These are phyloP conservation scores for Erithacus rubecula DNA, from an alignment of 2,797 vertebrate genomes.

Conservation along the genomic window DNA sequence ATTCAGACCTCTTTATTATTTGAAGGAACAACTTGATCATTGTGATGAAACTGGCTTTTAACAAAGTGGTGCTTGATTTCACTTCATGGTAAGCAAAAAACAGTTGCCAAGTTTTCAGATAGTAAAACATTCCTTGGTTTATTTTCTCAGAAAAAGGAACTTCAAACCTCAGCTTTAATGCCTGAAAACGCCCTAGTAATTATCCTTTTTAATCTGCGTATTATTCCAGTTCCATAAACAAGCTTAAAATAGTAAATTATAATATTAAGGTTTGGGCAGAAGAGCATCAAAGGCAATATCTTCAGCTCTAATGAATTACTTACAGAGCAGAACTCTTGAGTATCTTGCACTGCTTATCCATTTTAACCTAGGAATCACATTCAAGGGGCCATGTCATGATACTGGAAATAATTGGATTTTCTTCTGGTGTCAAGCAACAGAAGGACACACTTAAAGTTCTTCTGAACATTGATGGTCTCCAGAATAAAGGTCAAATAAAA, in stretches of 20 bases:
- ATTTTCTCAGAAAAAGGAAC: slow-evolving; percentile 60
- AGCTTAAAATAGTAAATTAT: slow-evolving; percentile 72
- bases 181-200: slow-evolving; percentile 22
- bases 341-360: neutral
- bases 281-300: slow-evolving; percentile 20
- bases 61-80: slow-evolving; percentile 23
- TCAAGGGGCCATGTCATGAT: neutral
- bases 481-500: neutral
- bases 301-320: neutral
- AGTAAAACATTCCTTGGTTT: slow-evolving; percentile 61
- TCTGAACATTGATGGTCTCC: neutral
- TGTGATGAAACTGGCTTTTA: neutral
- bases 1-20: neutral
- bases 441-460: neutral
- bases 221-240: slow-evolving; percentile 69
- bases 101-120: slow-evolving; percentile 40
- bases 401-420: neutral
- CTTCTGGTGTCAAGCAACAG: neutral
- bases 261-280: slow-evolving; percentile 46
- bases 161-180: slow-evolving; percentile 55
- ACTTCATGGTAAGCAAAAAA: slow-evolving; percentile 44
- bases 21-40: neutral
- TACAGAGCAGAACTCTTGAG: neutral
- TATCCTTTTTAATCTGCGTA: slow-evolving; percentile 61
- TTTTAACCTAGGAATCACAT: neutral